These are phyloP conservation scores for Eubasilissa splendida DNA, from an alignment of 2,888 invertebrate species.

Conservation along the genomic window DNA sequence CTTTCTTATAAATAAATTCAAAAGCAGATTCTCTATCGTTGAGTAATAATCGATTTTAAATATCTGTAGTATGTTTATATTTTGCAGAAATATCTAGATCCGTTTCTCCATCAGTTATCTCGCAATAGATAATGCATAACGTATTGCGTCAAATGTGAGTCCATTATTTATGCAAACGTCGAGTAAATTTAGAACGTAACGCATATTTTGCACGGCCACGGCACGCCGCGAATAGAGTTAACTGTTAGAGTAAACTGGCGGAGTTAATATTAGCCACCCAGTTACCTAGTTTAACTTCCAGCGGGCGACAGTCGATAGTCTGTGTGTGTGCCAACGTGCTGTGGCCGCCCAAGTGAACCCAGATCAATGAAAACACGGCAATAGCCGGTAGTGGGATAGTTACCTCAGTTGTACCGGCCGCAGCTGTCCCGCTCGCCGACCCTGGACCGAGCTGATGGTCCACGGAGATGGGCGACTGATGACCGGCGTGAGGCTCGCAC, in stretches of 20 bases:
- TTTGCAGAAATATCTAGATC: too few species aligned
- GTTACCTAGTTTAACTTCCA: conserved; percentile 53
- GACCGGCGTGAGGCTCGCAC: not conserved
- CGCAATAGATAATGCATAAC: conserved; percentile 5
- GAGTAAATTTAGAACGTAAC: conserved; percentile 14
- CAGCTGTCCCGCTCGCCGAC: not conserved
- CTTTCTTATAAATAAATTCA: too few species aligned
- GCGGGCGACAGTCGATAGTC: conserved; percentile 41
- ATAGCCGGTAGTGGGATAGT: not conserved
- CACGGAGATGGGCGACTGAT: not conserved
- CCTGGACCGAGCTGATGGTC: not conserved
- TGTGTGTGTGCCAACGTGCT: not conserved
- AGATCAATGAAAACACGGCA: conserved; percentile 5
- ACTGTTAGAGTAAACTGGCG: conserved; percentile 45
- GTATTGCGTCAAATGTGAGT: conserved; percentile 11
- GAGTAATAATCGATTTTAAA: too few species aligned
- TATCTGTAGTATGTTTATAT: too few species aligned
- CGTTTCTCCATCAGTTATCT: not conserved
- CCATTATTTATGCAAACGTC: conserved; percentile 4
- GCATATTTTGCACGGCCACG: conserved; percentile 24
- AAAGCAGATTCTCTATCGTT: too few species aligned
- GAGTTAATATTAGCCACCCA: conserved; percentile 47
- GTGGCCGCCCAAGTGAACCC: not conserved
- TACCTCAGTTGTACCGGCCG: conserved; percentile 1
- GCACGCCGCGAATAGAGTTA: not conserved